These are phyloP conservation scores for Hipparchia sbordonii DNA, from an alignment of 2,888 invertebrate species.

Conservation along the genomic window DNA sequence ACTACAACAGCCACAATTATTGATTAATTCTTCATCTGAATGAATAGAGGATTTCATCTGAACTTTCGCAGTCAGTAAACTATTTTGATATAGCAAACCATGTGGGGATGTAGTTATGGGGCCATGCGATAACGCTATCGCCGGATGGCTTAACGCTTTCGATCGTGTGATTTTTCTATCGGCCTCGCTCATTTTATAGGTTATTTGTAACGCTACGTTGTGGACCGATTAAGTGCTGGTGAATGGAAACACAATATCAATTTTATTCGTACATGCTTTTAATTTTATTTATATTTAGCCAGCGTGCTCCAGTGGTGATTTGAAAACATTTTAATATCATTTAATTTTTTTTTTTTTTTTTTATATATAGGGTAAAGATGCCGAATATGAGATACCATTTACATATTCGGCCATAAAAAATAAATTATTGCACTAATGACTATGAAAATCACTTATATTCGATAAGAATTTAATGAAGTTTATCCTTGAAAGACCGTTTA, in stretches of 20 bases:
- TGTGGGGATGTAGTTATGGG: constrained; percentile 35
- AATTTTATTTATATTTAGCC: too few relatives aligned
- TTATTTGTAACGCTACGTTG: constrained; percentile 54
- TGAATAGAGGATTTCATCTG: constrained; percentile 2
- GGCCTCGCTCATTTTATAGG: constrained; percentile 60
- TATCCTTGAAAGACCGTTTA: too few relatives aligned
- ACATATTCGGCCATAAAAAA: too few relatives aligned
- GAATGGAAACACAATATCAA: not conserved
- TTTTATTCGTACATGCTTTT: not conserved
- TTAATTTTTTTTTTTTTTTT: too few relatives aligned
- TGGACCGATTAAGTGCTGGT: constrained; percentile 25
- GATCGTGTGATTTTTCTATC: constrained; percentile 74
- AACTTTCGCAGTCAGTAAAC: constrained; percentile 18
- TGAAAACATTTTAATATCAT: too few relatives aligned
- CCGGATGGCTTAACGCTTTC: constrained; percentile 63
- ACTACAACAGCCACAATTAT: too few relatives aligned
- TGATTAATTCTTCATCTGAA: not conserved
- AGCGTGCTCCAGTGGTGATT: too few relatives aligned
- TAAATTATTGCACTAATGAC: too few relatives aligned
- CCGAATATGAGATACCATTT: too few relatives aligned
- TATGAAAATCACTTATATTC: too few relatives aligned
- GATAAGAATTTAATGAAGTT: too few relatives aligned
- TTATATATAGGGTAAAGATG: too few relatives aligned
- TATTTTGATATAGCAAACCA: constrained; percentile 30
- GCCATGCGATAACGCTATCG: constrained; percentile 60